Conservation (phyloP, 2,797 vertebrate genomes). For the Harpagifer antarcticus region DNA sequence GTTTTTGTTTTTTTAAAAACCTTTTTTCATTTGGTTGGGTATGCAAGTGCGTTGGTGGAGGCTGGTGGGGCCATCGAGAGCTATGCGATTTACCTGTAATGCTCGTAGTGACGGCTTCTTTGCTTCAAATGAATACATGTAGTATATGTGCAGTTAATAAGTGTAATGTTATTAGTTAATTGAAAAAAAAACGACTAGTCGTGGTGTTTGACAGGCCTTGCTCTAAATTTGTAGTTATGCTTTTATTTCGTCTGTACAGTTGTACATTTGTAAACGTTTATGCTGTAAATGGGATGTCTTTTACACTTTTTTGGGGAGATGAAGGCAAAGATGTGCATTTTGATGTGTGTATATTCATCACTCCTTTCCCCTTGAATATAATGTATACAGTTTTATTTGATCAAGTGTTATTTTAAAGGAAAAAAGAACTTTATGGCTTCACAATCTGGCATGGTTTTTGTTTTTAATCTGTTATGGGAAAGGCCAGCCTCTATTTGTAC, state of each 20-base stretch:
- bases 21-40: slow-evolving; percentile 56
- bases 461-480: slow-evolving; percentile 94
- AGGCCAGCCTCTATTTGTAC: slow-evolving; percentile 94
- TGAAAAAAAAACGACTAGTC: slow-evolving; percentile 84
- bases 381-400: slow-evolving; percentile 99
- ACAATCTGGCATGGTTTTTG: slow-evolving; percentile 85
- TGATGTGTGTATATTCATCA: slow-evolving; percentile 97
- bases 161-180: slow-evolving; percentile 95
- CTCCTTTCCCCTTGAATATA: slow-evolving; percentile 95
- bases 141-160: slow-evolving; percentile 98
- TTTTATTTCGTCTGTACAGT: slow-evolving; percentile 98
- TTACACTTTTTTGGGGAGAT: slow-evolving; percentile 88
- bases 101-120: slow-evolving; percentile 92
- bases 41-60: slow-evolving; percentile 73
- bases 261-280: slow-evolving; percentile 99
- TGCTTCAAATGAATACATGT: slow-evolving; percentile 95
- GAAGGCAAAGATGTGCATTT: slow-evolving; percentile 92
- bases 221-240: slow-evolving; percentile 95
- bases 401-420: slow-evolving; percentile 93
- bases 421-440: slow-evolving; percentile 91
- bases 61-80: slow-evolving; percentile 86
- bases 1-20: slow-evolving; percentile 50
- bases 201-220: slow-evolving; percentile 95
- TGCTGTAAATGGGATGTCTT: slow-evolving; percentile 99
- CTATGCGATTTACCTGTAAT: slow-evolving; percentile 89